Conservation (phyloP, 2,113 vertebrate species). For the Petaurus breviceps region DNA sequence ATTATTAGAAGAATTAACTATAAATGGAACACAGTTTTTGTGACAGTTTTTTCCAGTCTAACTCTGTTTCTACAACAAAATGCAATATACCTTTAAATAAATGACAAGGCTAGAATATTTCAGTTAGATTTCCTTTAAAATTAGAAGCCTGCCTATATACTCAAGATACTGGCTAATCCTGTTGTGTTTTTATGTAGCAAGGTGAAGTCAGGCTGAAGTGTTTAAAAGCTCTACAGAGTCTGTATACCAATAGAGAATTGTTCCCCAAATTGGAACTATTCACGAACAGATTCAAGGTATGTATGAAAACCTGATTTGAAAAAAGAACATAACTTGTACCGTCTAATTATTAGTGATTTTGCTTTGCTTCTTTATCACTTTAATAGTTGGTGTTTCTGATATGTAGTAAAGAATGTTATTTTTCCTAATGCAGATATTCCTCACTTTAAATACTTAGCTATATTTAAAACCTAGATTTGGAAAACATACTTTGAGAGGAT, state of each 20-base stretch:
- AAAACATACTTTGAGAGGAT: neutral
- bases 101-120: slow-evolving; percentile 65
- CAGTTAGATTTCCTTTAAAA: slow-evolving; percentile 62
- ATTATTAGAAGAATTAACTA: slow-evolving; percentile 8
- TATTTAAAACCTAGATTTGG: neutral
- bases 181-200: slow-evolving; percentile 89
- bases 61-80: neutral
- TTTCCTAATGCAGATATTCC: slow-evolving; percentile 25
- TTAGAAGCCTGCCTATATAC: slow-evolving; percentile 52
- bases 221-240: slow-evolving; percentile 97
- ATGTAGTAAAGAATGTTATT: slow-evolving; percentile 25
- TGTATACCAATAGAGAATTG: slow-evolving; percentile 98
- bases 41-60: neutral
- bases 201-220: slow-evolving; percentile 99
- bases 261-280: slow-evolving; percentile 98
- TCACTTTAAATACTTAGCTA: neutral
- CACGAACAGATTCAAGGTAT: slow-evolving; percentile 99
- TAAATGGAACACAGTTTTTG: neutral
- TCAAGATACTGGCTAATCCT: slow-evolving; percentile 59
- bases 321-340: slow-evolving; percentile 14
- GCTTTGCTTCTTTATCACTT: slow-evolving; percentile 32
- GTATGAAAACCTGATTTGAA: slow-evolving; percentile 54
- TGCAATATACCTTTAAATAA: slow-evolving; percentile 60
- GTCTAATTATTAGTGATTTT: slow-evolving; percentile 17
- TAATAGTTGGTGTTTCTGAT: neutral